Percentiles rank a stretch among this genome's conserved stretches.
These are phyloP conservation scores for Aphelenchoides avenae DNA, from an alignment of 1,140 invertebrate genomes.

Conservation along the genomic window DNA sequence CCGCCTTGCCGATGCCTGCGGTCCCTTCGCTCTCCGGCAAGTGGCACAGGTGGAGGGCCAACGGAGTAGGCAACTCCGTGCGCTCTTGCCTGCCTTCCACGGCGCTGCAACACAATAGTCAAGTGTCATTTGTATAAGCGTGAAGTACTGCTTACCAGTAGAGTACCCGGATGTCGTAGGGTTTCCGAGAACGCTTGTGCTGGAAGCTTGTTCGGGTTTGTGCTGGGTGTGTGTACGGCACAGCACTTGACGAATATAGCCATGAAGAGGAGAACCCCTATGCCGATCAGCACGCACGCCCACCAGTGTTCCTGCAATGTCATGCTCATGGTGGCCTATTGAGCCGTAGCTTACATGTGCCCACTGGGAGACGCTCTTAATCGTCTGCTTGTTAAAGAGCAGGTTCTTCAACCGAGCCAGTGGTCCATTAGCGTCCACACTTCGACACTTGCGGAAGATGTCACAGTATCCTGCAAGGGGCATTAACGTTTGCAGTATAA, in stretches of 20 bases:
- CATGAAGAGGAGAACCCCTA: slow-evolving; percentile 84
- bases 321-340: background rate
- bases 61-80: background rate
- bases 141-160: slow-evolving; percentile 21
- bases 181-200: slow-evolving; percentile 55
- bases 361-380: slow-evolving; percentile 62
- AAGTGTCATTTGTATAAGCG: background rate
- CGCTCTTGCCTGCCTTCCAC: background rate
- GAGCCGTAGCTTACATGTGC: slow-evolving; percentile 31
- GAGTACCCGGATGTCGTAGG: slow-evolving; percentile 50
- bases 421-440: slow-evolving; percentile 95
- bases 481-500: slow-evolving; percentile 2
- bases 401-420: slow-evolving; percentile 91
- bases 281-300: slow-evolving; percentile 78
- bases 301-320: slow-evolving; percentile 85
- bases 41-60: background rate
- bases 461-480: slow-evolving; percentile 80
- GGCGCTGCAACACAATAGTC: background rate
- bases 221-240: slow-evolving; percentile 92
- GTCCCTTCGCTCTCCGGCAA: no score
- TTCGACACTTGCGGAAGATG: slow-evolving; percentile 92
- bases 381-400: slow-evolving; percentile 82
- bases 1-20: no score
- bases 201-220: slow-evolving; percentile 59
- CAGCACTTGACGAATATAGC: slow-evolving; percentile 98